phyloP scores from a whole-genome alignment of 2,113 vertebrate species.

The Dendropsophus ebraccatus region DNA sequence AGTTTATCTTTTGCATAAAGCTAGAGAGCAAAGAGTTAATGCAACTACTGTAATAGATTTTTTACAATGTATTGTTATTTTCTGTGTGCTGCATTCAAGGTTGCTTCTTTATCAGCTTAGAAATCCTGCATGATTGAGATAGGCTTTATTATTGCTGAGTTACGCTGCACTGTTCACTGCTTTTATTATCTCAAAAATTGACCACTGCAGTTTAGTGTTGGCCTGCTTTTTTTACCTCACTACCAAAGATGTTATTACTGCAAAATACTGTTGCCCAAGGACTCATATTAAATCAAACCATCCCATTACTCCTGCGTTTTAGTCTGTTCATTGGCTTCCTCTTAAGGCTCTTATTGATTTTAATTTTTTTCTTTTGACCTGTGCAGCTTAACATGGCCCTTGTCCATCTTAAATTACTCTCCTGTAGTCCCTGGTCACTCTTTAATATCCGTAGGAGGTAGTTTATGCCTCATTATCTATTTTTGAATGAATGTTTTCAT shows the following conservation, averaged over 20 bases:
- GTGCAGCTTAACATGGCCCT: conserved; percentile 57
- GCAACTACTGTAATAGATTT: conserved; percentile 26
- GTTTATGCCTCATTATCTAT: conserved; percentile 29
- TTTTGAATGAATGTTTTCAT: conserved; percentile 51
- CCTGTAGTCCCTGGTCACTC: conserved; percentile 61
- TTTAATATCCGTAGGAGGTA: conserved; percentile 52
- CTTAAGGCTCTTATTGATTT: conserved; percentile 65
- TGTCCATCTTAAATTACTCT: conserved; percentile 62
- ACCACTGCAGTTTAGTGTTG: conserved; percentile 41
- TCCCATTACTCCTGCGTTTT: conserved; percentile 62
- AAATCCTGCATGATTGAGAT: conserved; percentile 43
- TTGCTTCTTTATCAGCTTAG: conserved; percentile 60
- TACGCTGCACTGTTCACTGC: conserved; percentile 52
- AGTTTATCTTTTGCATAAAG: neutral
- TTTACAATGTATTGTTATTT: conserved; percentile 57
- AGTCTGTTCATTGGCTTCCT: conserved; percentile 65
- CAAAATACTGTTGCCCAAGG: conserved; percentile 53
- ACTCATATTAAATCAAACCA: conserved; percentile 63
- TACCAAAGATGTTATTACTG: conserved; percentile 53
- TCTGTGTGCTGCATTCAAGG: conserved; percentile 40
- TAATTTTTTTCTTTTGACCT: conserved; percentile 66
- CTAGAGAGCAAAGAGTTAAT: conserved; percentile 9
- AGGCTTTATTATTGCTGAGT: conserved; percentile 52
- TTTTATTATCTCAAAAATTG: conserved; percentile 61
- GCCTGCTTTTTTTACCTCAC: conserved; percentile 41